Conservation (phyloP, 2,888 invertebrate genomes). For the Pseudeuparius sepicola region DNA sequence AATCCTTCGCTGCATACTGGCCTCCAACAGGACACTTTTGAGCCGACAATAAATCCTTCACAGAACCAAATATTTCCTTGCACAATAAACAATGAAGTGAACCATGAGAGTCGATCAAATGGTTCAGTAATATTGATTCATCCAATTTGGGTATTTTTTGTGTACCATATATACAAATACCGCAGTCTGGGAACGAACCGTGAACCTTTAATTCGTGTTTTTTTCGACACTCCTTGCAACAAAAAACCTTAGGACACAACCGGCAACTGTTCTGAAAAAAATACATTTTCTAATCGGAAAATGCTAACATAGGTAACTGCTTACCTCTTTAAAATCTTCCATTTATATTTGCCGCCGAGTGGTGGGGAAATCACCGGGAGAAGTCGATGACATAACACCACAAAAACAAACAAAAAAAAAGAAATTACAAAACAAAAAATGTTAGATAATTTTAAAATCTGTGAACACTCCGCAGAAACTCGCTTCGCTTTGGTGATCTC, state of each 20-base stretch:
- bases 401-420: constrained; percentile 3
- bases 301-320: neutral
- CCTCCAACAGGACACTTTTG: constrained; percentile 24
- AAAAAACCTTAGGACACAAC: constrained; percentile 31
- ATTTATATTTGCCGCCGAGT: too few species aligned
- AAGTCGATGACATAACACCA: neutral
- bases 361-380: too few species aligned
- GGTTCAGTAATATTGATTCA: constrained; percentile 24
- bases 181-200: constrained; percentile 29
- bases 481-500: too few species aligned
- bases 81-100: constrained; percentile 33
- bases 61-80: constrained; percentile 25
- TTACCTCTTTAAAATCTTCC: too few species aligned
- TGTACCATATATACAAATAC: constrained; percentile 32
- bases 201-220: constrained; percentile 30
- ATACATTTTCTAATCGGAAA: neutral
- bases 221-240: constrained; percentile 32
- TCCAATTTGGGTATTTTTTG: constrained; percentile 21
- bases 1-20: constrained; percentile 19
- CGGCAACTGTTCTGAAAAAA: constrained; percentile 32
- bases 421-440: too few species aligned
- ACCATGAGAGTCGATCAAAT: constrained; percentile 29
- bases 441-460: too few species aligned
- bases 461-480: too few species aligned
- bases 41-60: constrained; percentile 27